Evolutionary conservation across 1,140 invertebrate genomes (phyloP).

Genomic region (Brachionus paranguensis): DNA sequence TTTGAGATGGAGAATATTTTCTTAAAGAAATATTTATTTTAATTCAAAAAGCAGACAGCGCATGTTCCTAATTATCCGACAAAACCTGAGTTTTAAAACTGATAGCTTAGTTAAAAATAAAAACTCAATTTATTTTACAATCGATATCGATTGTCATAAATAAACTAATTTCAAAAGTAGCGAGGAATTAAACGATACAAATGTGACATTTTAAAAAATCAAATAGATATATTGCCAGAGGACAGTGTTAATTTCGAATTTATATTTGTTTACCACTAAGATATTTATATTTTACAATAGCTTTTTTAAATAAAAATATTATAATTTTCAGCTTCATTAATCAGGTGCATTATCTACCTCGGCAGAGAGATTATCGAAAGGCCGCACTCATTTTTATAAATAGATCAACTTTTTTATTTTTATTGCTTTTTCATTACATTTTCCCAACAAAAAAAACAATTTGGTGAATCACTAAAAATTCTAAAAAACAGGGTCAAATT

Average conservation of each 20-base stretch:
- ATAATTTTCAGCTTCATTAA: neutral
- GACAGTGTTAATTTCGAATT: neutral
- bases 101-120: neutral
- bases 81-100: neutral
- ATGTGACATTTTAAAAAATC: constrained; percentile 15
- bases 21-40: constrained; percentile 1
- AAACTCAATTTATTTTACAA: neutral
- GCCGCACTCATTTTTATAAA: neutral
- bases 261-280: constrained; percentile 8
- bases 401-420: neutral
- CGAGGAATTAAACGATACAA: neutral
- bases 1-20: neutral
- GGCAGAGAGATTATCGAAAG: neutral
- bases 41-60: constrained; percentile 1
- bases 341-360: neutral
- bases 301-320: neutral
- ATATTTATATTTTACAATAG: neutral
- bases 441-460: neutral
- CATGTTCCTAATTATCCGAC: constrained; percentile 21
- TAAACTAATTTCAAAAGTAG: neutral
- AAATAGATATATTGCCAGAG: constrained; percentile 13
- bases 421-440: neutral
- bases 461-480: neutral
- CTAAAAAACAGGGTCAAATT: neutral
- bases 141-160: constrained; percentile 1